A percentile compares a stretch with the other conserved stretches of the same genome.
phyloP scores from a whole-genome alignment of 2,113 vertebrate genomes.

The Mormoops blainvillei region DNA sequence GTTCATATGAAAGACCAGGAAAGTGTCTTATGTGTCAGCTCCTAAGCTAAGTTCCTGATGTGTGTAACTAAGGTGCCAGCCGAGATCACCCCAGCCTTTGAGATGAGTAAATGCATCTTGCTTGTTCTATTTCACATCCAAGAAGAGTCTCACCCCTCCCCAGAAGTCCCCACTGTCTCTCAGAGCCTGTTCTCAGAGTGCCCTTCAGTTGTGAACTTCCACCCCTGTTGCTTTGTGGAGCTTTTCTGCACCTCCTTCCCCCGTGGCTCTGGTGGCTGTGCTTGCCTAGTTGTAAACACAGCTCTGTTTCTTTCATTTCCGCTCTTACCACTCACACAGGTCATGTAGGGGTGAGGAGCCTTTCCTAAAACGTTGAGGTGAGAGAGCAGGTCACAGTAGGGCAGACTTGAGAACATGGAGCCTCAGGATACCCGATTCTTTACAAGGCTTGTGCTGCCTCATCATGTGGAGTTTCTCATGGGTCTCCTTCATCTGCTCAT shows the following conservation, averaged over 20 bases:
- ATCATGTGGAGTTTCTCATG: background rate
- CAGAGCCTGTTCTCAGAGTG: background rate
- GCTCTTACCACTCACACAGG: background rate
- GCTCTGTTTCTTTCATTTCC: background rate
- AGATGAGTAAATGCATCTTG: background rate
- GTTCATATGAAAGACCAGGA: background rate
- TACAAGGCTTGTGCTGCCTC: rapidly evolving
- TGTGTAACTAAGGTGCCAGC: background rate
- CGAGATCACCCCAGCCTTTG: background rate
- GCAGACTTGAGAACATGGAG: background rate
- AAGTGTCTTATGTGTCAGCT: background rate
- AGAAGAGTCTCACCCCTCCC: background rate
- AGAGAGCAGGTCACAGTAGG: background rate
- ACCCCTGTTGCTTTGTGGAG: background rate
- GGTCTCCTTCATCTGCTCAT: background rate
- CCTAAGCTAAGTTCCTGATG: background rate
- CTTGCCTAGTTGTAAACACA: background rate
- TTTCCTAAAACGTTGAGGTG: background rate
- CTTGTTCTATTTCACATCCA: background rate
- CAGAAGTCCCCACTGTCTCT: background rate
- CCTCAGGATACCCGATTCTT: background rate
- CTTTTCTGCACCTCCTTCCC: background rate
- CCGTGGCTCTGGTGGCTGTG: background rate
- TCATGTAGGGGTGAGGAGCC: background rate
- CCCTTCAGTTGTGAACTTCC: background rate